Percentiles rank a stretch among this genome's conserved stretches.
phyloP scores from a whole-genome alignment of 2,888 invertebrate species.

The Artemia sp. region DNA sequence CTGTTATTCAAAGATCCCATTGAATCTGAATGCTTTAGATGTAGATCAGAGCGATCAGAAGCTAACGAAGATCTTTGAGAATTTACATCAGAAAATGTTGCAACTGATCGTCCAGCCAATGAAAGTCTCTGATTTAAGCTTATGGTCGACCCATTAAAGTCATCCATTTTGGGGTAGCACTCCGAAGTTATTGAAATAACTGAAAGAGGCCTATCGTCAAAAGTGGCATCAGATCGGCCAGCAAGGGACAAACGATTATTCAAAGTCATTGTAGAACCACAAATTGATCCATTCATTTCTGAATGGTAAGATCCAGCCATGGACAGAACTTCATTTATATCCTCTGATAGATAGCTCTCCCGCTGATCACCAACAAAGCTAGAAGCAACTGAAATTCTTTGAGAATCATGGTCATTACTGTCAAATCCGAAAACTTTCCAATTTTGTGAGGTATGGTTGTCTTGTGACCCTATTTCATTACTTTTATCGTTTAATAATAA shows the following conservation, averaged over 20 bases:
- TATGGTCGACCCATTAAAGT: background rate
- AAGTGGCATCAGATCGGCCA: constrained; percentile 9
- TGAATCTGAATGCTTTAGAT: background rate
- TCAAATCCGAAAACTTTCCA: too few relatives aligned
- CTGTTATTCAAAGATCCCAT: background rate
- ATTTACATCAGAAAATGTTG: background rate
- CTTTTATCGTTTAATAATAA: background rate
- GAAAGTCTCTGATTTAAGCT: constrained; percentile 12
- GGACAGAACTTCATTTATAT: constrained; percentile 6
- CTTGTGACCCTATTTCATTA: too few relatives aligned
- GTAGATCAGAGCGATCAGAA: background rate
- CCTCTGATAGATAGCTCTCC: background rate
- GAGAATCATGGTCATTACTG: background rate
- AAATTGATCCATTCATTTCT: background rate
- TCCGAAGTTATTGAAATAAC: background rate
- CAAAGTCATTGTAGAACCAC: constrained; percentile 19
- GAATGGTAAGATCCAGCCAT: constrained; percentile 5
- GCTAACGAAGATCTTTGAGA: constrained; percentile 6
- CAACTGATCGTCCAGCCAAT: background rate
- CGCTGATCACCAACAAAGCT: constrained; percentile 4
- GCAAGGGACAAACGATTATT: constrained; percentile 20
- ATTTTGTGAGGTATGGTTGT: too few relatives aligned
- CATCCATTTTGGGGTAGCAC: too few relatives aligned
- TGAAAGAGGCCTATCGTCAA: constrained; percentile 3
- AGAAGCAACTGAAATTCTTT: background rate